Percentiles rank a stretch among this genome's conserved stretches.
Evolutionary conservation across 2,113 vertebrate genomes (phyloP).

Genomic region (Nothobranchius furzeri): DNA sequence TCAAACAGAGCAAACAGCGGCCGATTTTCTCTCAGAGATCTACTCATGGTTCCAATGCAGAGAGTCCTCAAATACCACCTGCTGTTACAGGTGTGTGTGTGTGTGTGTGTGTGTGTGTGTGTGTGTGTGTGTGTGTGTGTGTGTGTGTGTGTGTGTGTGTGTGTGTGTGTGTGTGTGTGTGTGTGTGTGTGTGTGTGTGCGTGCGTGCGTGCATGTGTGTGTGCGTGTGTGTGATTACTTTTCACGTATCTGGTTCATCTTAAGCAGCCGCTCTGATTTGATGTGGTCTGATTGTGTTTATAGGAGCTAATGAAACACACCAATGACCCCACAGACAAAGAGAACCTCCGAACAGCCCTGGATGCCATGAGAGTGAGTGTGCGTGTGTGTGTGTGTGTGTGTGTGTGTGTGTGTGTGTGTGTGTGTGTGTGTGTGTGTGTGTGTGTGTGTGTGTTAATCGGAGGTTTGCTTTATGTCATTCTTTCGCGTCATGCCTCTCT

Average conservation of each 20-base stretch:
- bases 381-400: not conserved
- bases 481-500: not conserved
- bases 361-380: slow-evolving; percentile 86
- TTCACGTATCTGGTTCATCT: not conserved
- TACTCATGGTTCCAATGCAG: slow-evolving; percentile 95
- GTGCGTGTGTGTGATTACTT: slow-evolving; percentile 41
- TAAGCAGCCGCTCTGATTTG: not conserved
- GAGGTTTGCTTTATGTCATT: not conserved
- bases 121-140: slow-evolving; percentile 34
- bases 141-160: slow-evolving; percentile 43
- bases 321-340: slow-evolving; percentile 80
- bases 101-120: slow-evolving; percentile 42
- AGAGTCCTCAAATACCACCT: slow-evolving; percentile 92
- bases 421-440: slow-evolving; percentile 50
- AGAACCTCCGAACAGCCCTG: slow-evolving; percentile 84
- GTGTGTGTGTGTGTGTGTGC: slow-evolving; percentile 44
- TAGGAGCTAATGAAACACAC: slow-evolving; percentile 92
- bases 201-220: slow-evolving; percentile 31
- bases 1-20: slow-evolving; percentile 91
- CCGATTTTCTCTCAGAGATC: slow-evolving; percentile 87
- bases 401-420: too few species aligned
- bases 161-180: slow-evolving; percentile 34
- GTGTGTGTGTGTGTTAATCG: not conserved
- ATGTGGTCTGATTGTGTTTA: slow-evolving; percentile 8
- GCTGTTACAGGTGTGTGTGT: slow-evolving; percentile 67